phyloP scores from a whole-genome alignment of 2,797 vertebrate genomes.

The Cirrhinus mrigala region DNA sequence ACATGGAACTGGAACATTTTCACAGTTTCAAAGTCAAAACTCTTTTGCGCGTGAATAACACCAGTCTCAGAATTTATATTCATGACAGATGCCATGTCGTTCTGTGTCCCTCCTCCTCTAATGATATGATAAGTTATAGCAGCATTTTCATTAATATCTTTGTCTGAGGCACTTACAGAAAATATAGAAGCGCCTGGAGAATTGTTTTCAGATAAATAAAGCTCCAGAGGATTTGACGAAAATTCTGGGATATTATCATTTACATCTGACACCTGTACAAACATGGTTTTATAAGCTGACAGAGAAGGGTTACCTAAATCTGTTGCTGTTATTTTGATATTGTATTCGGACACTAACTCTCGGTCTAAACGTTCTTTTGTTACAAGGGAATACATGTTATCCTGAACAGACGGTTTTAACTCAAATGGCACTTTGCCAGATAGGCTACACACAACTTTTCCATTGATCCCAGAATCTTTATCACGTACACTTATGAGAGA shows the following conservation, averaged over 20 bases:
- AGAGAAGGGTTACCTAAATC: slow-evolving; percentile 74
- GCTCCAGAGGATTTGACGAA: slow-evolving; percentile 65
- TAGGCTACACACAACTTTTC: slow-evolving; percentile 72
- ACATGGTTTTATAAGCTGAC: slow-evolving; percentile 64
- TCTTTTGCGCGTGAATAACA: slow-evolving; percentile 59
- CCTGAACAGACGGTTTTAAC: slow-evolving; percentile 70
- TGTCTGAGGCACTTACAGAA: slow-evolving; percentile 65
- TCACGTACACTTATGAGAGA: slow-evolving; percentile 74
- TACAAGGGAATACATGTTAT: slow-evolving; percentile 76
- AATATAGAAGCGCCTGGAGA: slow-evolving; percentile 63
- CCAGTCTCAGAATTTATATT: slow-evolving; percentile 66
- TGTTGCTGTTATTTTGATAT: slow-evolving; percentile 73
- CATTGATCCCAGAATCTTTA: slow-evolving; percentile 73
- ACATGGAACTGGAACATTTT: slow-evolving; percentile 63
- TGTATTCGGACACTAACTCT: slow-evolving; percentile 69
- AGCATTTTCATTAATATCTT: slow-evolving; percentile 64
- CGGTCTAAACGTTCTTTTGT: slow-evolving; percentile 72
- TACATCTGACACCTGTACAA: slow-evolving; percentile 73
- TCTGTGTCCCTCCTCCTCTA: slow-evolving; percentile 22
- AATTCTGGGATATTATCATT: slow-evolving; percentile 77
- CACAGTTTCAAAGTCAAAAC: slow-evolving; percentile 42
- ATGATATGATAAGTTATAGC: slow-evolving; percentile 59
- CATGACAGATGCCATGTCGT: slow-evolving; percentile 56
- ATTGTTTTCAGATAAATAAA: slow-evolving; percentile 79
- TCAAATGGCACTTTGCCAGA: slow-evolving; percentile 70